Evolutionary conservation across 2,888 invertebrate species (phyloP).

Genomic region (Sesamia inferens): DNA sequence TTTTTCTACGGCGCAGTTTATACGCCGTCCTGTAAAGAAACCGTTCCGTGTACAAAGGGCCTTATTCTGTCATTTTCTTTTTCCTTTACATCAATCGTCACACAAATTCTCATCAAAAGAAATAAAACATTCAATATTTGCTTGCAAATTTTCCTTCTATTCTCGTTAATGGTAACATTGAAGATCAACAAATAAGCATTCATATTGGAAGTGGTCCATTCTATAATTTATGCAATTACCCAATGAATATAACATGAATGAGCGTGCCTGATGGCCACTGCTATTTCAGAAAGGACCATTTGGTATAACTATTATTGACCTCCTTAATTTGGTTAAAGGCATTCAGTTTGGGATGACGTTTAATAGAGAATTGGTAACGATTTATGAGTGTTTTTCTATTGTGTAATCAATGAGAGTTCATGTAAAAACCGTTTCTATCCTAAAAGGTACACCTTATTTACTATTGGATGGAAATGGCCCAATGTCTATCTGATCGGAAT

Average conservation of each 20-base stretch:
- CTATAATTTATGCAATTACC: constrained; percentile 65
- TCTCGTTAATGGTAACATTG: constrained; percentile 49
- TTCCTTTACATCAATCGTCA: background rate
- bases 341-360: constrained; percentile 2
- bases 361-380: constrained; percentile 7
- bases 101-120: background rate
- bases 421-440: background rate
- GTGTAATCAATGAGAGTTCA: background rate
- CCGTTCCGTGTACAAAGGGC: no score
- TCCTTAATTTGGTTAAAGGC: constrained; percentile 35
- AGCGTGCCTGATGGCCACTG: constrained; percentile 45
- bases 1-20: no score
- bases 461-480: background rate
- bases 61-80: background rate
- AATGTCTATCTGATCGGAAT: background rate
- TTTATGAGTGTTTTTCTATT: constrained; percentile 26
- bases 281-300: constrained; percentile 42
- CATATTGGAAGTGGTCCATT: constrained; percentile 65
- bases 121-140: constrained; percentile 17
- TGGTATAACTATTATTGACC: constrained; percentile 42
- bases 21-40: no score
- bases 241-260: constrained; percentile 69
- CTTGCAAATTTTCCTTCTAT: constrained; percentile 45
- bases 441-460: no score
- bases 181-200: constrained; percentile 66